Percentiles rank a stretch among this genome's conserved stretches.
Conservation (phyloP, 2,113 vertebrate species). For the Xenus cinereus region DNA sequence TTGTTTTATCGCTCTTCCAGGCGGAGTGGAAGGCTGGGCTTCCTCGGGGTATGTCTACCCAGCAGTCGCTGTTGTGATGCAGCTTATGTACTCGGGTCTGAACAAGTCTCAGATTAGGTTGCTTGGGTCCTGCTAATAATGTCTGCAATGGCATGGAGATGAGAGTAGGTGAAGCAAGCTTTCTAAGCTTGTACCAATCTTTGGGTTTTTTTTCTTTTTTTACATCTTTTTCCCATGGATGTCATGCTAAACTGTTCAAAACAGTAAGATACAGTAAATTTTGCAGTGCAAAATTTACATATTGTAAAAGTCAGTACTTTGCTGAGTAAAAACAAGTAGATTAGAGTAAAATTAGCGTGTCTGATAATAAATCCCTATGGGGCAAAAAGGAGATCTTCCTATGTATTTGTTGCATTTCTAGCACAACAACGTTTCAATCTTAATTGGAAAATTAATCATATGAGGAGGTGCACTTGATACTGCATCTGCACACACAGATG, state of each 20-base stretch:
- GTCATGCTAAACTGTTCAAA: background rate
- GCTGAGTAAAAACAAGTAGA: background rate
- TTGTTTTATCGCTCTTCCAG: background rate
- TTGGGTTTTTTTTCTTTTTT: background rate
- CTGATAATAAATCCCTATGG: background rate
- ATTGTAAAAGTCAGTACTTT: background rate
- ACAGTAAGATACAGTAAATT: background rate
- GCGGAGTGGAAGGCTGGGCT: background rate
- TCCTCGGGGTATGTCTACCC: background rate
- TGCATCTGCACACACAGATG: slow-evolving; percentile 14
- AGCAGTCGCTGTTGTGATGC: background rate
- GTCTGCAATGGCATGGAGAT: background rate
- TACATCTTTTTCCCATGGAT: background rate
- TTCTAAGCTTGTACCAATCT: background rate
- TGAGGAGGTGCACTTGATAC: slow-evolving; percentile 1
- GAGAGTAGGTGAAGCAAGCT: background rate
- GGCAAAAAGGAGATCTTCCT: background rate
- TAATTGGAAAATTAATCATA: slow-evolving; percentile 38
- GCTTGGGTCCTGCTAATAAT: background rate
- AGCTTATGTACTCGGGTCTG: background rate
- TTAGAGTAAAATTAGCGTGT: background rate
- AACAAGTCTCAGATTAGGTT: background rate
- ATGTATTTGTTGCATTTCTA: background rate
- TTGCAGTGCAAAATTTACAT: background rate
- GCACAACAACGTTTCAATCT: background rate